Percentiles rank a stretch among this genome's conserved stretches.
These are phyloP conservation scores for Fukomys damarensis DNA, from an alignment of 2,113 vertebrate genomes.

Conservation along the genomic window DNA sequence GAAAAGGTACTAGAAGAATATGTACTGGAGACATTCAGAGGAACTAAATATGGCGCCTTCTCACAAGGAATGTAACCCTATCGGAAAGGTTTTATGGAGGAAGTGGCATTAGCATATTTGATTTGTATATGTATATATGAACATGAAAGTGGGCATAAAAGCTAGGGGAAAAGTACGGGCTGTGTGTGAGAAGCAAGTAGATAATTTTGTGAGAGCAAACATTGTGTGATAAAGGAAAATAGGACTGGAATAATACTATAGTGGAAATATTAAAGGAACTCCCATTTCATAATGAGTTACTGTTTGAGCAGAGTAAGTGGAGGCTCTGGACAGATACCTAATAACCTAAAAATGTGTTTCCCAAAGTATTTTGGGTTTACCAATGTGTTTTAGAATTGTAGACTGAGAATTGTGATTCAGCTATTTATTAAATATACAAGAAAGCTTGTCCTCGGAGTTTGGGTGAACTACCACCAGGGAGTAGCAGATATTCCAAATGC, in stretches of 20 bases:
- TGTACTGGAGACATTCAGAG: not conserved
- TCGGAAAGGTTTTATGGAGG: not conserved
- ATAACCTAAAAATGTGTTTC: not conserved
- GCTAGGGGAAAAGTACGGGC: not conserved
- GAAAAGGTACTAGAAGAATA: not conserved
- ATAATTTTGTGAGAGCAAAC: not conserved
- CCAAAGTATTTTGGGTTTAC: not conserved
- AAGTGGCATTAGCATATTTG: not conserved
- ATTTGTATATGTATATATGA: not conserved
- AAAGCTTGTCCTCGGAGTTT: not conserved
- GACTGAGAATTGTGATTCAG: not conserved
- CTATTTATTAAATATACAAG: not conserved
- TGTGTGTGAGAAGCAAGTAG: not conserved
- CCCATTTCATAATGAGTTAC: not conserved
- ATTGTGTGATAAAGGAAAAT: not conserved
- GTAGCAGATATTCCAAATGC: slow-evolving; percentile 38
- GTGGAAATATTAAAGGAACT: not conserved
- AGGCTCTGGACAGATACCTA: not conserved
- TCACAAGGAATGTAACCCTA: not conserved
- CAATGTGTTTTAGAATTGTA: not conserved
- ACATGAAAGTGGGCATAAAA: not conserved
- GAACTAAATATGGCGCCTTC: not conserved
- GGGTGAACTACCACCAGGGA: slow-evolving; percentile 58
- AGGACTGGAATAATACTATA: not conserved
- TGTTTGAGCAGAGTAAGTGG: not conserved